Conservation (phyloP, 2,113 vertebrate species). For the Anguilla japonica region DNA sequence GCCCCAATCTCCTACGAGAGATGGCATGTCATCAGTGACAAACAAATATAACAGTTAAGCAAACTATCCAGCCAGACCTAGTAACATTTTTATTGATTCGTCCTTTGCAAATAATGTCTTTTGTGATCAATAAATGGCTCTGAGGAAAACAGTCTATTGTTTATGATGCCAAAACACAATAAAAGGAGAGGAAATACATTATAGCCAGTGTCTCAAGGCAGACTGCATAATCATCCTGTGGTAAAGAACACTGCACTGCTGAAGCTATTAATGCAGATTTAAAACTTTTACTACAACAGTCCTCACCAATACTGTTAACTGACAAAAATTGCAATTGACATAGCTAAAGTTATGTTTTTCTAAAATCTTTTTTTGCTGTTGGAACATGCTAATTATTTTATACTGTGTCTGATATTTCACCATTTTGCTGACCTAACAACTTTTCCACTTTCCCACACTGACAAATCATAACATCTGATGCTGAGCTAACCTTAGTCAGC, state of each 20-base stretch:
- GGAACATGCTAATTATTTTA: not conserved
- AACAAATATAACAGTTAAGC: constrained; percentile 97
- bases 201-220: constrained; percentile 89
- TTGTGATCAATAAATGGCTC: constrained; percentile 98
- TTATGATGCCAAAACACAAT: constrained; percentile 96
- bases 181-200: constrained; percentile 96
- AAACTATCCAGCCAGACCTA: constrained; percentile 85
- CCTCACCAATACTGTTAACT: constrained; percentile 48
- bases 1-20: constrained; percentile 91
- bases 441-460: too few species aligned
- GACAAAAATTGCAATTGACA: not conserved
- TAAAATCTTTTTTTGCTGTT: too few species aligned
- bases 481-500: too few species aligned
- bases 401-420: not conserved
- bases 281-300: constrained; percentile 82
- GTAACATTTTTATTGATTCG: constrained; percentile 98
- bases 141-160: constrained; percentile 94
- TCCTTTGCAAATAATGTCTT: constrained; percentile 96
- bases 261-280: constrained; percentile 80
- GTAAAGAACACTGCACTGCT: constrained; percentile 83
- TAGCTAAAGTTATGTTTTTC: not conserved
- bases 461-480: too few species aligned
- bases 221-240: constrained; percentile 87
- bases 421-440: too few species aligned
- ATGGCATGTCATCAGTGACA: constrained; percentile 96